phyloP scores from a whole-genome alignment of 2,113 vertebrate species.

The Lepisosteus oculatus region DNA sequence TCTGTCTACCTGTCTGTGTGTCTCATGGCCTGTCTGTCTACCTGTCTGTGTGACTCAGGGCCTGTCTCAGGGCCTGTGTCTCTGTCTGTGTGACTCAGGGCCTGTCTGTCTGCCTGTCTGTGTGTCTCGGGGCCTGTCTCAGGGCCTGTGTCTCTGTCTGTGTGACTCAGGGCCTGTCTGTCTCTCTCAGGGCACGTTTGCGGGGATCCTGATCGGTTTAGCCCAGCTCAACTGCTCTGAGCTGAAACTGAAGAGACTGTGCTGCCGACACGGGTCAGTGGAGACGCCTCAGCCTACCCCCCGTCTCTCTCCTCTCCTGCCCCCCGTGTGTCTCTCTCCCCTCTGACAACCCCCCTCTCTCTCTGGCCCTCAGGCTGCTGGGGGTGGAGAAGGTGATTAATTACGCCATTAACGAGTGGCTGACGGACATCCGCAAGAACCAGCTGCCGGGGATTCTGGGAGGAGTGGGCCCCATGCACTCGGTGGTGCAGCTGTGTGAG shows the following conservation, averaged over 20 bases:
- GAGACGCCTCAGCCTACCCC: neutral
- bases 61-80: neutral
- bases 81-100: neutral
- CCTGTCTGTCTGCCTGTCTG: neutral
- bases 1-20: neutral
- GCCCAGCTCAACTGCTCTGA: slow-evolving; percentile 91
- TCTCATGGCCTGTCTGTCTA: neutral
- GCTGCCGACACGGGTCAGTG: slow-evolving; percentile 81
- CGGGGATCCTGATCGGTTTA: slow-evolving; percentile 86
- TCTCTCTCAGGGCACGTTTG: slow-evolving; percentile 77
- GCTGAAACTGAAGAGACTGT: slow-evolving; percentile 84
- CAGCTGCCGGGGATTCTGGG: slow-evolving; percentile 86
- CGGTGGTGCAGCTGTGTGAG: slow-evolving; percentile 89
- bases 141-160: neutral
- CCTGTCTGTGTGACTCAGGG: slow-evolving; percentile 14
- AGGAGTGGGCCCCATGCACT: slow-evolving; percentile 91
- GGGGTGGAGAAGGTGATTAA: slow-evolving; percentile 89
- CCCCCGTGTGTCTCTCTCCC: slow-evolving; percentile 7
- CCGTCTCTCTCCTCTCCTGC: neutral
- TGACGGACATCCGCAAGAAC: slow-evolving; percentile 87
- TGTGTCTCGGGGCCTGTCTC: neutral
- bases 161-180: neutral
- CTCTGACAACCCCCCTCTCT: neutral
- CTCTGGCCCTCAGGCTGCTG: slow-evolving; percentile 62
- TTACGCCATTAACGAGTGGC: slow-evolving; percentile 85